Base-by-base conservation (phyloP, 2,888 invertebrate species). In the Ernsta delagoae region DNA sequence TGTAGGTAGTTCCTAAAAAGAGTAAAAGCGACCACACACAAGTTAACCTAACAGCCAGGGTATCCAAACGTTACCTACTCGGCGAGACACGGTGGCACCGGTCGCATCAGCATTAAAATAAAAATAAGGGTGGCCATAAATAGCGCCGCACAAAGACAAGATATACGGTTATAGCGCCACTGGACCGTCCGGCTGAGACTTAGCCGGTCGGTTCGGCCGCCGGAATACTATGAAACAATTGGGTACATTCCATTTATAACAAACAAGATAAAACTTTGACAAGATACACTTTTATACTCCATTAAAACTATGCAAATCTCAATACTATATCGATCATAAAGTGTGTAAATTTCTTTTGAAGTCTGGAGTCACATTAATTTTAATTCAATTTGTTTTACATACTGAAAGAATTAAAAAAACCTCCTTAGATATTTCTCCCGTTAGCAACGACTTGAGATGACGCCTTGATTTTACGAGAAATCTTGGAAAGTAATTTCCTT, bases 61-160 rank as follows among this genome's bases (percentile, higher is more conserved):
- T 45, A 6, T 11, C 45, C 45, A 45, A 45, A 45, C 45, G n/a
- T n/a, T 45, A 45, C 45, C 45, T n/a, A n/a, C 45, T 45, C 84
- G 81, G 72, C 89, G 86, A 93, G 92, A 93, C 92, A 83, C 81
- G 73, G 84, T 74, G 93, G 93, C 93, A 88, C 92, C 93, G 84
- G 78, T 80, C 83, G 87, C 89, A 93, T 93, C 92, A 93, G 92
- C 93, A 91, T 92, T 92, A 91, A 92, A 93, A 92, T 92, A 93
- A 92, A 93, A 92, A 92, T 92, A 92, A 90, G 93, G 87, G 82
- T 85, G 81, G 83, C 83, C 86, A 88, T 92, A 93, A 92, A 92
- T 92, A 92, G 80, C 76, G 60, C 75, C 81, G 77, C 82, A 92
- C 92, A 92, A 93, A 90, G 88, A 87, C 87, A 88, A 92, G 93